phyloP scores from a whole-genome alignment of 2,888 invertebrate species.

The Campaea margaritaria region DNA sequence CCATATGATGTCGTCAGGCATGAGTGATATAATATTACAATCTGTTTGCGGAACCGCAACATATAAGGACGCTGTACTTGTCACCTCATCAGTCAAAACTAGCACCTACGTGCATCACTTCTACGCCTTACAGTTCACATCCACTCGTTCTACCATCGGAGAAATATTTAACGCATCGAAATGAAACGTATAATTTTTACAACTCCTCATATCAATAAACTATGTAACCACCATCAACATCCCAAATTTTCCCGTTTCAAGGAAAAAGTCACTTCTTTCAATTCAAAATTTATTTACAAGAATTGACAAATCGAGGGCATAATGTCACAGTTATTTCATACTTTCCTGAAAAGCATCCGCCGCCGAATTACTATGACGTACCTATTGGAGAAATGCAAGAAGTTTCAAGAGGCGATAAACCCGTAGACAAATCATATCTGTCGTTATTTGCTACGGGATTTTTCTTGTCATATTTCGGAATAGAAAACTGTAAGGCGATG shows the following conservation, averaged over 20 bases:
- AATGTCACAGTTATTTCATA: slow-evolving; percentile 88
- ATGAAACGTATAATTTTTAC: slow-evolving; percentile 11
- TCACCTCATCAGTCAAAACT: no score
- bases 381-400: slow-evolving; percentile 35
- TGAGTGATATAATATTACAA: no score
- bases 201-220: slow-evolving; percentile 46
- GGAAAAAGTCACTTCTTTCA: slow-evolving; percentile 90
- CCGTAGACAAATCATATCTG: slow-evolving; percentile 56
- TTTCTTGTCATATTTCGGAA: slow-evolving; percentile 53
- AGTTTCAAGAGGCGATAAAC: slow-evolving; percentile 54
- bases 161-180: no score
- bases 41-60: no score
- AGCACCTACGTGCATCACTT: no score
- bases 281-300: slow-evolving; percentile 85
- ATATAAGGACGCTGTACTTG: no score
- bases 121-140: no score
- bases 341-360: slow-evolving; percentile 81
- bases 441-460: slow-evolving; percentile 48
- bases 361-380: slow-evolving; percentile 86
- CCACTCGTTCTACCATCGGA: no score
- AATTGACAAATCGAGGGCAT: slow-evolving; percentile 87
- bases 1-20: no score
- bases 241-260: slow-evolving; percentile 87
- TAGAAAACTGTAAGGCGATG: slow-evolving; percentile 66
- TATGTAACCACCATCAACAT: slow-evolving; percentile 71